These are phyloP conservation scores for Liasis olivaceus DNA, from an alignment of 2,797 vertebrate species.

Conservation along the genomic window DNA sequence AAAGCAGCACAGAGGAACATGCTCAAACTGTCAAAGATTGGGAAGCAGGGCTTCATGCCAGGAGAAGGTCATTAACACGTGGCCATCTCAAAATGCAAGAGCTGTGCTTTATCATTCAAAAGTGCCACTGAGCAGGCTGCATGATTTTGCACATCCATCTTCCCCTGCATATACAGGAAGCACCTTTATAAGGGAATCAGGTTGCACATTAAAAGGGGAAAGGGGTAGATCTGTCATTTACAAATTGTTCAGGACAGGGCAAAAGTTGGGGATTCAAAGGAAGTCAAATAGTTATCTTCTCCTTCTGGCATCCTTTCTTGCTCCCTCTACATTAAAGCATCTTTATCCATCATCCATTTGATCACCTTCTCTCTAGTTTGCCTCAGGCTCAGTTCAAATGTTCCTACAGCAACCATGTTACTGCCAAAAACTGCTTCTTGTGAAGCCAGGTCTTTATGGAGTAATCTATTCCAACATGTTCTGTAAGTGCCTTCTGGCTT, in stretches of 20 bases:
- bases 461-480: background rate
- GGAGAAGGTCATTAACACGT: constrained; percentile 43
- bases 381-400: background rate
- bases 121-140: constrained; percentile 20
- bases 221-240: background rate
- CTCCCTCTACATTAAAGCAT: background rate
- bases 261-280: background rate
- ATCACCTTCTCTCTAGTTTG: background rate
- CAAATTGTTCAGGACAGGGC: background rate
- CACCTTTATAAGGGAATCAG: background rate
- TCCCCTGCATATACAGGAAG: background rate
- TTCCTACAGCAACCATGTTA: background rate
- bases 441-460: background rate
- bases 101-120: background rate
- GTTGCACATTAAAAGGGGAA: constrained; percentile 4
- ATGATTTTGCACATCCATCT: constrained; percentile 35
- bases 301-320: background rate
- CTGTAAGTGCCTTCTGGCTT: no score
- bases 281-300: background rate
- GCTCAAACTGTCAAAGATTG: constrained; percentile 31
- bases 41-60: background rate
- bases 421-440: background rate
- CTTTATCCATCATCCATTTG: background rate
- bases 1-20: constrained; percentile 34
- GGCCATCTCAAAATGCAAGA: constrained; percentile 24